Evolutionary conservation across 2,797 vertebrate species (phyloP).

Genomic region (Labeo calbasu): DNA sequence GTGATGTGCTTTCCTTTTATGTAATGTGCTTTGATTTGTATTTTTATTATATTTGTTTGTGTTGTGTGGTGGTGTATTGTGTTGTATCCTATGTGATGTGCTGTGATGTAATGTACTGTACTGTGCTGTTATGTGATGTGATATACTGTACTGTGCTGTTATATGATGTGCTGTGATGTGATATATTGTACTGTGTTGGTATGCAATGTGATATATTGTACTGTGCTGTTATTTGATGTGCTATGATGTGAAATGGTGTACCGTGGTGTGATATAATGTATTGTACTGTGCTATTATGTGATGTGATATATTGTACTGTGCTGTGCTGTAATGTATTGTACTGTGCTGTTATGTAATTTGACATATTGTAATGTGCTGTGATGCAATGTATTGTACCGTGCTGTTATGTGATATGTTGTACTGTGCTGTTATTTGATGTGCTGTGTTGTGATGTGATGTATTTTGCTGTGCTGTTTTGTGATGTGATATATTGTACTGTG

Average conservation of each 20-base stretch:
- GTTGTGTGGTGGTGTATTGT: not conserved
- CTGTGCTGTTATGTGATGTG: not conserved
- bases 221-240: not conserved
- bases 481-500: no score
- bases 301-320: not conserved
- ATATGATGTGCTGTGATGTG: not conserved
- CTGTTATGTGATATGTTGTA: no score
- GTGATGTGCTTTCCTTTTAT: not conserved
- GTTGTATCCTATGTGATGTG: no score
- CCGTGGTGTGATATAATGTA: not conserved
- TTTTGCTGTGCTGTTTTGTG: no score
- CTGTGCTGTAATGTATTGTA: no score
- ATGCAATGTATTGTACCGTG: no score
- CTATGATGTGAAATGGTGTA: no score
- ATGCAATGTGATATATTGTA: no score
- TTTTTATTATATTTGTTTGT: no score
- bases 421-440: not conserved
- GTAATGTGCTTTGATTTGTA: no score
- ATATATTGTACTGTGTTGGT: not conserved
- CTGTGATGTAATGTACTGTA: not conserved
- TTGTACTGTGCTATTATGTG: not conserved
- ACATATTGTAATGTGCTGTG: no score
- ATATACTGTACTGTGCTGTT: not conserved
- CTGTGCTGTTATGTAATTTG: not conserved
- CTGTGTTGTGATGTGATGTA: not conserved